Conservation (phyloP, 2,113 vertebrate genomes). For the Rattus norvegicus region DNA sequence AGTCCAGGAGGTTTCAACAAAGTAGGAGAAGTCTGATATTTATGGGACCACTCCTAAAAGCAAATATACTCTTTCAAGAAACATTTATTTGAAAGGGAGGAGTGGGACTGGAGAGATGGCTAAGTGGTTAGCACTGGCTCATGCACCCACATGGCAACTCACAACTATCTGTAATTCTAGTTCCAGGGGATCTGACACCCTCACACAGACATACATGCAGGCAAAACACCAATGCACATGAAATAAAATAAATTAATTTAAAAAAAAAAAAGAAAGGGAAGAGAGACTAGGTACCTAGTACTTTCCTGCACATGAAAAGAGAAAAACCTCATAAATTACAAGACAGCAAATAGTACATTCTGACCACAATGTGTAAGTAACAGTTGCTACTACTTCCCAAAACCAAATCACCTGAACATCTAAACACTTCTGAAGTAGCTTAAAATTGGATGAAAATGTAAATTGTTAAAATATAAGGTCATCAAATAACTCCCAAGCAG, state of each 20-base stretch:
- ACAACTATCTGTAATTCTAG: background rate
- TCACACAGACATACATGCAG: background rate
- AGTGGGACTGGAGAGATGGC: background rate
- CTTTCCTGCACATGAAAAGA: background rate
- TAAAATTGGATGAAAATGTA: background rate
- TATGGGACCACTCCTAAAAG: background rate
- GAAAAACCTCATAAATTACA: background rate
- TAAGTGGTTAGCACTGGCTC: background rate
- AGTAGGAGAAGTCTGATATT: background rate
- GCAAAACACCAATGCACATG: background rate
- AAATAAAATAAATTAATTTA: background rate
- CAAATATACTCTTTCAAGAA: constrained; percentile 43
- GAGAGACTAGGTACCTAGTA: background rate
- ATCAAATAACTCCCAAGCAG: constrained; percentile 4
- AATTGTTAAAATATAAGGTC: constrained; percentile 38
- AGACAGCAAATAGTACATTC: constrained; percentile 16
- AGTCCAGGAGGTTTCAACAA: background rate
- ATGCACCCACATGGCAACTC: background rate
- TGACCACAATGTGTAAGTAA: background rate
- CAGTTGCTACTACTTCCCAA: constrained; percentile 17
- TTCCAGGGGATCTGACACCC: background rate
- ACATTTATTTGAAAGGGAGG: background rate
- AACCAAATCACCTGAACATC: constrained; percentile 27
- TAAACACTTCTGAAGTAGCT: constrained; percentile 34
- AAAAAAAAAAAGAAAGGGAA: background rate